These are phyloP conservation scores for Phylloscopus whistleri DNA, from an alignment of 2,113 vertebrate species.

Conservation along the genomic window DNA sequence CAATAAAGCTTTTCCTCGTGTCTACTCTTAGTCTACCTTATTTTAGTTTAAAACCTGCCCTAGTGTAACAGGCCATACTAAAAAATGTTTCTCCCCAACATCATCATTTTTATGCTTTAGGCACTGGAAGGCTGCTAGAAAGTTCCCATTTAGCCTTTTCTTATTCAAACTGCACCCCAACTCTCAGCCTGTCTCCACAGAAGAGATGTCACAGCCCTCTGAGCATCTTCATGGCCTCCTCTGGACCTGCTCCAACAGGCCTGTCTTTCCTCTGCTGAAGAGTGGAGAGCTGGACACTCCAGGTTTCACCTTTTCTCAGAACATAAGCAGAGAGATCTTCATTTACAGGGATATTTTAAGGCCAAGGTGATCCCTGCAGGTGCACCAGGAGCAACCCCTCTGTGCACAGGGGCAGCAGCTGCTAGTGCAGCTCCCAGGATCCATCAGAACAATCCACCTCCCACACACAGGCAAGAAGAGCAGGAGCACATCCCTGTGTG, in stretches of 20 bases:
- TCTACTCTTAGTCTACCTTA: not conserved
- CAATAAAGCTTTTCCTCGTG: not conserved
- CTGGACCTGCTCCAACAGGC: not conserved
- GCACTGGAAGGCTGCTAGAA: not conserved
- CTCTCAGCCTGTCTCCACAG: not conserved
- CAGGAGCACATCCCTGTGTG: no score
- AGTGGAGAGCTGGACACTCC: not conserved
- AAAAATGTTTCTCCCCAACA: not conserved
- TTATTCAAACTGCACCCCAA: not conserved
- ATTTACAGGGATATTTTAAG: not conserved
- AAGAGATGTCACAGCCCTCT: not conserved
- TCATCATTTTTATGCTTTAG: not conserved
- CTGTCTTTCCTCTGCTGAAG: not conserved
- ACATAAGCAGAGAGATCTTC: not conserved
- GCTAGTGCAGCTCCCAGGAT: not conserved
- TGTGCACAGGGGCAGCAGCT: not conserved
- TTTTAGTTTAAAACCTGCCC: not conserved
- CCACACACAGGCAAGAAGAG: no score
- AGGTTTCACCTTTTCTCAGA: not conserved
- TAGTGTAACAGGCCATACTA: not conserved
- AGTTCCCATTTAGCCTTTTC: not conserved
- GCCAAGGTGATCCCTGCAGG: no score
- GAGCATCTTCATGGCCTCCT: not conserved
- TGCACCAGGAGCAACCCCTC: accelerated
- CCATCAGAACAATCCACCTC: accelerated